phyloP scores from a whole-genome alignment of 2,797 vertebrate species.

The Tangara arthus region DNA sequence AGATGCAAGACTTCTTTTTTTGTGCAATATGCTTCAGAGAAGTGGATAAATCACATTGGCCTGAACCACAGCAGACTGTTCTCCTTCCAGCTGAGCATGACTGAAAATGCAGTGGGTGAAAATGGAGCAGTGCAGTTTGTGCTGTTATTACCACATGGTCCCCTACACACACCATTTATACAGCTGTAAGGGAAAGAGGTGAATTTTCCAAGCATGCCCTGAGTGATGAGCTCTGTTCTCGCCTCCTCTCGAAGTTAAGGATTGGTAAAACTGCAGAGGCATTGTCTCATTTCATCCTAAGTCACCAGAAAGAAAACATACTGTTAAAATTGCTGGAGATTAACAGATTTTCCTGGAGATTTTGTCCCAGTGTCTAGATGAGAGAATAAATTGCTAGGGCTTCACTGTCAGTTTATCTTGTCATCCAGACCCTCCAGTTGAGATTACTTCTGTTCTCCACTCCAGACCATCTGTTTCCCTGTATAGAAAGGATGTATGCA shows the following conservation, averaged over 20 bases:
- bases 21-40: not conserved
- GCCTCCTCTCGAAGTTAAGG: not conserved
- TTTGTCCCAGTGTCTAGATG: conserved; percentile 5
- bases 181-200: not conserved
- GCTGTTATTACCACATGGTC: not conserved
- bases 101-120: not conserved
- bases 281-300: not conserved
- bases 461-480: conserved; percentile 61
- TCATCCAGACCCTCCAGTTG: conserved; percentile 51
- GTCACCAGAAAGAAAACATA: conserved; percentile 19
- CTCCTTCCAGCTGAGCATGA: not conserved
- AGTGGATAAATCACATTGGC: not conserved
- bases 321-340: conserved; percentile 23
- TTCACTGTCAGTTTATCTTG: conserved; percentile 46
- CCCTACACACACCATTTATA: not conserved
- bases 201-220: not conserved
- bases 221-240: not conserved
- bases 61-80: not conserved
- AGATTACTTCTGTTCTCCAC: conserved; percentile 48
- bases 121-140: not conserved
- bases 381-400: conserved; percentile 23
- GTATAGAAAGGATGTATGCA: conserved; percentile 8
- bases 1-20: not conserved
- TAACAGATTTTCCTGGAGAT: conserved; percentile 34
- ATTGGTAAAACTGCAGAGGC: not conserved